Evolutionary conservation across 2,113 vertebrate species (phyloP).

Genomic region (Danionella cerebrum): DNA sequence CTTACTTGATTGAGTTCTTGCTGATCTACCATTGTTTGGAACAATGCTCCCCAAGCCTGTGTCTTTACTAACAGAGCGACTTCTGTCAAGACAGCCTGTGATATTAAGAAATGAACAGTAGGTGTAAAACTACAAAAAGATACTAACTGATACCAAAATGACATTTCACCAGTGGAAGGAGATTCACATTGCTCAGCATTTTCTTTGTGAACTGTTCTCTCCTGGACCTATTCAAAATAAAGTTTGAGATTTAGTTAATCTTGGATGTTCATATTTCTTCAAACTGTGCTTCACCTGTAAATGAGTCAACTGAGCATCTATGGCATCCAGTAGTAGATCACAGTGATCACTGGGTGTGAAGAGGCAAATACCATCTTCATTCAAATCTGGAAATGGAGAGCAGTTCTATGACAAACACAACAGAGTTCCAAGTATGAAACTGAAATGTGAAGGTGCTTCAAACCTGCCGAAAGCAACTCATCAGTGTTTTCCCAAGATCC

Average conservation of each 20-base stretch:
- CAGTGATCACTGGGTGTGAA: slow-evolving; percentile 39
- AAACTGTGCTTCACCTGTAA: slow-evolving; percentile 51
- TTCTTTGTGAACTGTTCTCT: background rate
- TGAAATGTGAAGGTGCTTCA: background rate
- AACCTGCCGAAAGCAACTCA: slow-evolving; percentile 49
- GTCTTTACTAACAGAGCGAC: slow-evolving; percentile 52
- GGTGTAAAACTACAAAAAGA: background rate
- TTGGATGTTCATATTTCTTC: background rate
- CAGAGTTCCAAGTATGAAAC: too few species aligned
- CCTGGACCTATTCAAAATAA: slow-evolving; percentile 8
- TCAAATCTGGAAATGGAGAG: slow-evolving; percentile 43
- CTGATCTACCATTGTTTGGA: slow-evolving; percentile 40
- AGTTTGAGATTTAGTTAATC: background rate
- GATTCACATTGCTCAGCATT: background rate
- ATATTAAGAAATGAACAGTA: background rate
- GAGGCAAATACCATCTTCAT: background rate
- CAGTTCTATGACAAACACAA: too few species aligned
- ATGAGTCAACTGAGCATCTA: slow-evolving; percentile 51
- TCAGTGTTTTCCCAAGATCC: slow-evolving; percentile 33
- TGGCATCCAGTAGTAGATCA: slow-evolving; percentile 54
- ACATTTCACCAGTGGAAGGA: background rate
- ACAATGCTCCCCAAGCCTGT: slow-evolving; percentile 52
- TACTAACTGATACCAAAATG: background rate
- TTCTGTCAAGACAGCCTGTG: slow-evolving; percentile 42
- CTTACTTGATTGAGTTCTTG: slow-evolving; percentile 28